These are phyloP conservation scores for Nycticebus coucang DNA, from an alignment of 2,113 vertebrate species.

Conservation along the genomic window DNA sequence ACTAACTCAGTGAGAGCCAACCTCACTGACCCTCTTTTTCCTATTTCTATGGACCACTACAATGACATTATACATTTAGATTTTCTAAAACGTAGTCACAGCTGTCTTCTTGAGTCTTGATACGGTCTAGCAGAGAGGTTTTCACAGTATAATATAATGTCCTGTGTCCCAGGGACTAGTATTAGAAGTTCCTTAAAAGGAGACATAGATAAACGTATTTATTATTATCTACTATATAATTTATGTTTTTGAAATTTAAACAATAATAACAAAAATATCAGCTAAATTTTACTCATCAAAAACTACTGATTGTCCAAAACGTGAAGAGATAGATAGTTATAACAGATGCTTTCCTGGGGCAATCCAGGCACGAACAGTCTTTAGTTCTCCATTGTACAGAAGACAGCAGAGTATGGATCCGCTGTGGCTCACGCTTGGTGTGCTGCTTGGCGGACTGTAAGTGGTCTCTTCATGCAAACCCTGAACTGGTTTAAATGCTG, in stretches of 20 bases:
- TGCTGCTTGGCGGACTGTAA: neutral
- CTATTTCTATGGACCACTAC: neutral
- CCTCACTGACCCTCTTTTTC: neutral
- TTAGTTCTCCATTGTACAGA: neutral
- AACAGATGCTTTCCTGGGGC: neutral
- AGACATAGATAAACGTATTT: neutral
- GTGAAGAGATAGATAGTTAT: neutral
- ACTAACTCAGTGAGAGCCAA: neutral
- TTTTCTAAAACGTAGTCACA: neutral
- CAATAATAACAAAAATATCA: neutral
- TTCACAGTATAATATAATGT: neutral
- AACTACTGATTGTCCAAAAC: neutral
- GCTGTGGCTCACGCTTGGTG: neutral
- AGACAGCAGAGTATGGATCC: neutral
- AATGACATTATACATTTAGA: neutral
- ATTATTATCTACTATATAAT: neutral
- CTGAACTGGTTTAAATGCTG: no score
- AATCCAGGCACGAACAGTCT: neutral
- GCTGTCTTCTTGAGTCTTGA: neutral
- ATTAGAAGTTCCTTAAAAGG: neutral
- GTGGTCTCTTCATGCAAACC: no score
- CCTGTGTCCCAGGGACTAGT: neutral
- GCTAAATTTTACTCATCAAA: neutral
- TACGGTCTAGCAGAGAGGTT: neutral
- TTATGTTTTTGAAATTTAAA: constrained; percentile 3